Percentiles rank a stretch among this genome's conserved stretches.
phyloP scores from a whole-genome alignment of 2,113 vertebrate genomes.

The Heliornis fulica region DNA sequence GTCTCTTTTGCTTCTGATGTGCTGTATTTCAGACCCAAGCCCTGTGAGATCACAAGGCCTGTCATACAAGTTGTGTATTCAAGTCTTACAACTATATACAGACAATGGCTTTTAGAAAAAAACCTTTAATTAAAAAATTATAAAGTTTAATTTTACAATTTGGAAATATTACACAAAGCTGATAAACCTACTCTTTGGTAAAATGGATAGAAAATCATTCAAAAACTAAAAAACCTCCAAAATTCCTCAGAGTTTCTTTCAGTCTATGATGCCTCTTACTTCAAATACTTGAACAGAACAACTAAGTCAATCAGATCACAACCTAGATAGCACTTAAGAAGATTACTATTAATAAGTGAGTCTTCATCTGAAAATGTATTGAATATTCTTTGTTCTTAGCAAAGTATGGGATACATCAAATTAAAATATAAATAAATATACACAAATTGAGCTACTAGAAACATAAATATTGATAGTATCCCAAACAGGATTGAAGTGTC shows the following conservation, averaged over 20 bases:
- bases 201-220: not conserved
- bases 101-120: not conserved
- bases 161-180: not conserved
- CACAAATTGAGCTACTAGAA: not conserved
- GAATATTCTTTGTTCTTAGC: not conserved
- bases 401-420: not conserved
- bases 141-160: not conserved
- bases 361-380: not conserved
- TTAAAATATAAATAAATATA: not conserved
- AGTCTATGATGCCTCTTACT: not conserved
- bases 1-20: not conserved
- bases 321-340: not conserved
- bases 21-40: not conserved
- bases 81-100: not conserved
- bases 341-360: not conserved
- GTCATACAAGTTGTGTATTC: not conserved
- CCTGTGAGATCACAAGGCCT: not conserved
- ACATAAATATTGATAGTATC: not conserved
- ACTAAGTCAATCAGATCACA: not conserved
- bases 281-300: not conserved
- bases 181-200: not conserved
- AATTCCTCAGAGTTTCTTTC: not conserved
- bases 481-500: not conserved
- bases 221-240: not conserved
- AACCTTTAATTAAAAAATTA: not conserved